Evolutionary conservation across 23 tunicate species (phyloP).

Genomic region (Halocynthia aurantium): DNA sequence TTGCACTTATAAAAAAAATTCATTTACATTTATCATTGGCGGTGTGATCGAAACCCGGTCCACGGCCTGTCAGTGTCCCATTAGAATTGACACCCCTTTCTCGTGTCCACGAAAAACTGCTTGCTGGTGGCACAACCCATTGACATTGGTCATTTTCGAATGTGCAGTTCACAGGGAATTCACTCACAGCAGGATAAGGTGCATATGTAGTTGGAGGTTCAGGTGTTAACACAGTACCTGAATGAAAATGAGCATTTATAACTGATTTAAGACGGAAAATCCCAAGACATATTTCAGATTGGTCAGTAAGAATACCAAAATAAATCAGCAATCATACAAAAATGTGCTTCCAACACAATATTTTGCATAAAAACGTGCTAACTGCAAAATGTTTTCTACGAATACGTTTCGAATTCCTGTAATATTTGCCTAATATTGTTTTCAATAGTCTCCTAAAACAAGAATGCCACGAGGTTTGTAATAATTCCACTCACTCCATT

Average conservation of each 20-base stretch:
- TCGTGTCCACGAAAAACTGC: conserved; percentile 35
- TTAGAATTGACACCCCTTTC: conserved; percentile 52
- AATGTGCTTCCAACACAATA: no score
- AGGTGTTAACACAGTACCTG: conserved; percentile 64
- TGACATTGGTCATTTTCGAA: conserved; percentile 65
- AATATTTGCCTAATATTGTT: no score
- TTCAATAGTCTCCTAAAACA: no score
- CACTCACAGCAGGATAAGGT: conserved; percentile 51
- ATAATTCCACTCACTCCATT: no score
- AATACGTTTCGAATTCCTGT: no score
- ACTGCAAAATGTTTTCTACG: no score
- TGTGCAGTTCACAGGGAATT: conserved; percentile 63
- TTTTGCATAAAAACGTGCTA: no score
- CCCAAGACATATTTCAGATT: no score
- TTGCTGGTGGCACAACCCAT: conserved; percentile 31
- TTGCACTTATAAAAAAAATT: background rate
- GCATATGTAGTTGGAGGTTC: conserved; percentile 51
- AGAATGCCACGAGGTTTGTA: no score
- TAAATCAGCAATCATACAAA: no score
- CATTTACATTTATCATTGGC: conserved; percentile 48
- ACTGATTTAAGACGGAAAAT: no score
- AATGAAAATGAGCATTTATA: background rate
- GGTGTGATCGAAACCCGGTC: conserved; percentile 67
- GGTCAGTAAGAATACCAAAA: no score
- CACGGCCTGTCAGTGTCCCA: conserved; percentile 39